Base-by-base conservation (phyloP, 2,888 invertebrate genomes). In the Mimachlamys varia region DNA sequence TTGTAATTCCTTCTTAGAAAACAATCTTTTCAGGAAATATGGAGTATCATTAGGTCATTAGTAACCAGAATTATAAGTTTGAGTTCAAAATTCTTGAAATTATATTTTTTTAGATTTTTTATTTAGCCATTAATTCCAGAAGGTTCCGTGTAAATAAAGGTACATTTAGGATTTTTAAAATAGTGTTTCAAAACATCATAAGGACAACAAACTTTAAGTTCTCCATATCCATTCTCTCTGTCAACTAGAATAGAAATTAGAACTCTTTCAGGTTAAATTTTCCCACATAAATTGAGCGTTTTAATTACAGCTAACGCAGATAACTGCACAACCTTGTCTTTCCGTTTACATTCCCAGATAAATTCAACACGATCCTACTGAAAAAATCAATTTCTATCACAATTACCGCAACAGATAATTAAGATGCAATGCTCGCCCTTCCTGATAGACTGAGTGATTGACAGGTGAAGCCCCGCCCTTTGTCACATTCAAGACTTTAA, bases 391-490 rank as follows among this genome's bases (percentile, higher is more conserved):
- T 76, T 76, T 76, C 76, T 22, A 27, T 76, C 76, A 76, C 76
- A 76, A 76, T 76, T 33, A 76, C 76, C 27, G 13, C 76, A 76
- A 76, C 76, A 76, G 33, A 76, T 76, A 76, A 76, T 76, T 76
- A 76, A 76, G 33, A 76, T 33, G 33, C 76, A 33, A 76, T 17
- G 76, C 12, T 76, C 76, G 10, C 76, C 2, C 76, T 76, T 76
- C 76, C 76, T 76, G 76, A 27, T 27, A 27, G 62, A 76, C 10
- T 76, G 62, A 76, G 5, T 76, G 62, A 76, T 76, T 76, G 76
- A 76, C 76, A 76, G 33, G 13, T 33, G 33, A 33, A 33, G 76
- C 33, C 76, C 76, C 27, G 33, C 76, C 76, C 76, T 33, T 76
- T 76, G 76, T 33, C 76, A 76, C 76, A 76, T 76, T 76, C 33